These are phyloP conservation scores for Circaetus gallicus DNA, from an alignment of 2,113 vertebrate genomes.

Conservation along the genomic window DNA sequence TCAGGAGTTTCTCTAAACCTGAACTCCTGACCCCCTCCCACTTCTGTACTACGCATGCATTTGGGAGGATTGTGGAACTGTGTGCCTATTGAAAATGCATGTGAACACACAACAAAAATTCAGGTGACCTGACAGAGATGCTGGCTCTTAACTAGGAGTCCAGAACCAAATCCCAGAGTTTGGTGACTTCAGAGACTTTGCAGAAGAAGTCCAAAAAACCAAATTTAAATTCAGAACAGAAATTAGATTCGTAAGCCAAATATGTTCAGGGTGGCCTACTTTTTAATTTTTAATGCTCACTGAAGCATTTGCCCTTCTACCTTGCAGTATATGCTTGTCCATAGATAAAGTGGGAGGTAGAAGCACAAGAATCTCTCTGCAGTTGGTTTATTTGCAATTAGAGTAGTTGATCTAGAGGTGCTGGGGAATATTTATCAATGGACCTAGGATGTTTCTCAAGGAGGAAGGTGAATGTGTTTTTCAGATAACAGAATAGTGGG, in stretches of 20 bases:
- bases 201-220: neutral
- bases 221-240: neutral
- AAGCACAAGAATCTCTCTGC: neutral
- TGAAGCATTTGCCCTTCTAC: neutral
- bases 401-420: neutral
- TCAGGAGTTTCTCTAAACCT: neutral
- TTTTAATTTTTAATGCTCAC: neutral
- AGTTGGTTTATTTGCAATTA: neutral
- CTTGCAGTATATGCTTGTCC: neutral
- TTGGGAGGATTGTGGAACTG: neutral
- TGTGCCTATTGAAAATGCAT: neutral
- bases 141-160: neutral
- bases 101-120: neutral
- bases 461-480: neutral
- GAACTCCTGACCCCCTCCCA: neutral
- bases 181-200: neutral
- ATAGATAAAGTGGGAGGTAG: neutral
- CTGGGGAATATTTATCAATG: neutral
- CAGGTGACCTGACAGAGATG: neutral
- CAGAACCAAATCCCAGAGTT: neutral
- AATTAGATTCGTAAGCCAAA: neutral
- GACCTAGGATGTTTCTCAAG: neutral
- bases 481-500: neutral
- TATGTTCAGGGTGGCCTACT: neutral
- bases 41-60: rapidly evolving